Conservation (phyloP, 64 coral and sea anemone genomes). For the Anthopleura sola region DNA sequence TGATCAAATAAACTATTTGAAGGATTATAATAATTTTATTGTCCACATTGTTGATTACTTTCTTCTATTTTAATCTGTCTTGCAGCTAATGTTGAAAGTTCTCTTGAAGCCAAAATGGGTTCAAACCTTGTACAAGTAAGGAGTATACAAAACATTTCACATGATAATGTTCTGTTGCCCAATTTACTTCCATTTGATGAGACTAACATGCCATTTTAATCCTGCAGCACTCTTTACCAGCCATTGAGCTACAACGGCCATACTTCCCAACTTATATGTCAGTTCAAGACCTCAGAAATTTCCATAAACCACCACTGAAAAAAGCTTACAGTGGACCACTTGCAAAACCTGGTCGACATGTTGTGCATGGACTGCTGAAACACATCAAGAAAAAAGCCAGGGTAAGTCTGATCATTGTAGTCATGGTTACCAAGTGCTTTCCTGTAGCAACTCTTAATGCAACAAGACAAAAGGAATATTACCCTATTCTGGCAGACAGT, state of each 20-base stretch:
- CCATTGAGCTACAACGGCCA: conserved; percentile 79
- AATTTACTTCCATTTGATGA: not conserved
- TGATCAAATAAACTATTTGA: not conserved
- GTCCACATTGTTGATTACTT: not conserved
- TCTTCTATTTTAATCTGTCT: not conserved
- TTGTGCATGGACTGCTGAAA: conserved; percentile 86
- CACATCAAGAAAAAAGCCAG: conserved; percentile 95
- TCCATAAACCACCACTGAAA: conserved; percentile 64
- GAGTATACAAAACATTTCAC: not conserved
- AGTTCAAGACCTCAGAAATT: conserved; percentile 61
- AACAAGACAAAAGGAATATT: too few species aligned
- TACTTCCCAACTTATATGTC: conserved; percentile 96
- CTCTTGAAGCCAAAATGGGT: conserved; percentile 83
- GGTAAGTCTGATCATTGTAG: conserved; percentile 18
- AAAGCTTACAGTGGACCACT: conserved; percentile 52
- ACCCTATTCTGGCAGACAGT: too few species aligned
- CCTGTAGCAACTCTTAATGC: too few species aligned
- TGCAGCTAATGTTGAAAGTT: conserved; percentile 61
- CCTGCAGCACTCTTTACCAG: conserved; percentile 79
- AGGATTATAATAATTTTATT: not conserved
- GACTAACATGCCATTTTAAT: not conserved
- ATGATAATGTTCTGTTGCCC: not conserved
- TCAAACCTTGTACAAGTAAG: conserved; percentile 97
- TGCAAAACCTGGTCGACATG: conserved; percentile 79
- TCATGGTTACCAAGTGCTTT: not conserved